Percentiles rank a stretch among this genome's conserved stretches.
Evolutionary conservation across 2,888 invertebrate genomes (phyloP).

Genomic region (Aphelenchoides bicaudatus): DNA sequence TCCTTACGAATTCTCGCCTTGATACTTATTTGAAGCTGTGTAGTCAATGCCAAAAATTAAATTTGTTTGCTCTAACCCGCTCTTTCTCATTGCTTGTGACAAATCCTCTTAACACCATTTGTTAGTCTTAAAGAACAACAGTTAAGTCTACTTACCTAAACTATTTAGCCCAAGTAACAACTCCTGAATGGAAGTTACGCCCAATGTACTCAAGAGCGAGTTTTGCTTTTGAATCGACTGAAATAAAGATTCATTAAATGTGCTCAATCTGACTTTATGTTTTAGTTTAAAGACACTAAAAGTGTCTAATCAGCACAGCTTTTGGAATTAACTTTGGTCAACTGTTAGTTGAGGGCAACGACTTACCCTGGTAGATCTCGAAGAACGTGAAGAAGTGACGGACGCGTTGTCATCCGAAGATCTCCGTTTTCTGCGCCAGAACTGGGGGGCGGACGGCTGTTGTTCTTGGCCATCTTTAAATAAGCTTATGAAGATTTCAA

Average conservation of each 20-base stretch:
- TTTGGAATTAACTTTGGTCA: too few relatives aligned
- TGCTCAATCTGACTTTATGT: too few relatives aligned
- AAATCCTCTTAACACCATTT: too few relatives aligned
- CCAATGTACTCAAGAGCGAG: constrained; percentile 47
- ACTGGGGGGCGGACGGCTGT: constrained; percentile 31
- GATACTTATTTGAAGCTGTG: constrained; percentile 66
- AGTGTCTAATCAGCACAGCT: too few relatives aligned
- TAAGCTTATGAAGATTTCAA: too few relatives aligned
- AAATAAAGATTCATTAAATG: constrained; percentile 16
- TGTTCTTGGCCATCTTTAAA: not conserved
- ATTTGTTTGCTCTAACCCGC: constrained; percentile 64
- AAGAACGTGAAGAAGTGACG: constrained; percentile 13
- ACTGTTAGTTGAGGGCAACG: too few relatives aligned
- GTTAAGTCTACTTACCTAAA: too few relatives aligned
- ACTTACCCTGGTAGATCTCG: constrained; percentile 9
- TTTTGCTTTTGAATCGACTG: constrained; percentile 37
- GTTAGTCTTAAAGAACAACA: too few relatives aligned
- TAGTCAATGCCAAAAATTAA: constrained; percentile 66
- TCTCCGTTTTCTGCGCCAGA: constrained; percentile 21
- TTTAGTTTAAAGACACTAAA: too few relatives aligned
- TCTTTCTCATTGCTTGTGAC: constrained; percentile 61
- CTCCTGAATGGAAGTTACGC: constrained; percentile 57
- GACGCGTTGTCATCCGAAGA: constrained; percentile 22
- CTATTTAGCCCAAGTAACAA: constrained; percentile 55
- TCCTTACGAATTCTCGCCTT: constrained; percentile 64